phyloP scores from a whole-genome alignment of 2,113 vertebrate genomes.

The Pedionomus torquatus region DNA sequence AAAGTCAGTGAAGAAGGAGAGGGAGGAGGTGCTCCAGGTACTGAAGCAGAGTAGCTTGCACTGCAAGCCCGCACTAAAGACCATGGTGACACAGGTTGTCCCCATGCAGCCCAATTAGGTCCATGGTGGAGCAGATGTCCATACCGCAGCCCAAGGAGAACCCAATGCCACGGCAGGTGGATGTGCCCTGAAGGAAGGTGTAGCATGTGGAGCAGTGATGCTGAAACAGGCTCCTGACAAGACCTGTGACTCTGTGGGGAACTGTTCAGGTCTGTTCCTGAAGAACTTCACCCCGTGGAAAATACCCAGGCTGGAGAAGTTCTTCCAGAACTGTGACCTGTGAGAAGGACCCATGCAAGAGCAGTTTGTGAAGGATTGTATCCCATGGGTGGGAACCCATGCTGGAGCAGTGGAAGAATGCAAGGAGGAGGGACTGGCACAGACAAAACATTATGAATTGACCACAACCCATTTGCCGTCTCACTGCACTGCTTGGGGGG shows the following conservation, averaged over 20 bases:
- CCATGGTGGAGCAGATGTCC: background rate
- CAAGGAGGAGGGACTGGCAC: background rate
- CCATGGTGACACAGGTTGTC: background rate
- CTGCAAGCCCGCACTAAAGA: background rate
- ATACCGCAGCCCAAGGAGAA: background rate
- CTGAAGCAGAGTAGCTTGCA: background rate
- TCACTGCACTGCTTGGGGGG: accelerated
- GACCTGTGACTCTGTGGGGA: background rate
- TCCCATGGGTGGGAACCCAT: background rate
- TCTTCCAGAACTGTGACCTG: background rate
- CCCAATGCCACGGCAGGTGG: background rate
- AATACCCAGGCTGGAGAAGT: background rate
- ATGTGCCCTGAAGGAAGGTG: background rate
- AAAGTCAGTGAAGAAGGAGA: background rate
- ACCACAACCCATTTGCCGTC: accelerated
- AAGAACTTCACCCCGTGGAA: accelerated
- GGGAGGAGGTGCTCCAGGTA: background rate
- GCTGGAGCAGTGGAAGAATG: background rate
- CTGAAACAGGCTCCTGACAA: background rate
- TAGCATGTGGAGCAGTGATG: background rate
- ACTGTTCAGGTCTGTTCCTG: background rate
- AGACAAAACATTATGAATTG: background rate
- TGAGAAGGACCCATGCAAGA: background rate
- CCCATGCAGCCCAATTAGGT: background rate
- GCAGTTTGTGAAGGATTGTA: background rate